Conservation (phyloP, 2,888 invertebrate genomes). For the Troglohyphantes excavatus region DNA sequence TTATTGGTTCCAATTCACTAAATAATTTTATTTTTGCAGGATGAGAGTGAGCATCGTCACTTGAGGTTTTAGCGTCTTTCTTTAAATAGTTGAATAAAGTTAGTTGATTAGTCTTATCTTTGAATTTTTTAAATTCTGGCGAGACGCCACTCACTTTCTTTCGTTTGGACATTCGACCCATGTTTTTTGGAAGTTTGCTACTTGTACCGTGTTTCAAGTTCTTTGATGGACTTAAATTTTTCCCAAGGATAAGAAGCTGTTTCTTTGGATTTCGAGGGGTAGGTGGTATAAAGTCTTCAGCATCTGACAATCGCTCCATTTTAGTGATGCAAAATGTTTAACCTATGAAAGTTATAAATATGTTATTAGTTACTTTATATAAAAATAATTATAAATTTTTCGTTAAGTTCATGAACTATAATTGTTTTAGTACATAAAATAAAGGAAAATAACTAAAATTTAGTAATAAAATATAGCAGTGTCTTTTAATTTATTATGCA, state of each 20-base stretch:
- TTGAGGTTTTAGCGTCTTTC: background rate
- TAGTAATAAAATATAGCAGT: too few species aligned
- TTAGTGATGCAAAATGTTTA: too few species aligned
- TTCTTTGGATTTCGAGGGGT: constrained; percentile 47
- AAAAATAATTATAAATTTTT: too few species aligned
- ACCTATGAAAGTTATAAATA: too few species aligned
- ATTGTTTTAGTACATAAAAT: too few species aligned
- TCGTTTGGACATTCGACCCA: constrained; percentile 26
- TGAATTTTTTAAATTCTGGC: constrained; percentile 64
- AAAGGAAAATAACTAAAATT: too few species aligned
- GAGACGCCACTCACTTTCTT: constrained; percentile 55
- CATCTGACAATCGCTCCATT: constrained; percentile 49
- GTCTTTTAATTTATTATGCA: too few species aligned
- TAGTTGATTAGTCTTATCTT: constrained; percentile 62
- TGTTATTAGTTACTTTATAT: too few species aligned
- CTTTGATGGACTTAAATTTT: background rate
- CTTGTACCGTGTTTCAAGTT: background rate
- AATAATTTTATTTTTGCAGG: constrained; percentile 39
- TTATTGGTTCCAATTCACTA: background rate
- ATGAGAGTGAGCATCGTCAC: background rate
- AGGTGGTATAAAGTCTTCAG: constrained; percentile 67
- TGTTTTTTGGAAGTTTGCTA: constrained; percentile 5
- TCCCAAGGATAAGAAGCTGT: background rate
- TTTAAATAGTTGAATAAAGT: constrained; percentile 52
- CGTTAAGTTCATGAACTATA: too few species aligned